A percentile compares a stretch with the other conserved stretches of the same genome.
Evolutionary conservation across 2,113 vertebrate species (phyloP).

Genomic region (Ctenomys sociabilis): DNA sequence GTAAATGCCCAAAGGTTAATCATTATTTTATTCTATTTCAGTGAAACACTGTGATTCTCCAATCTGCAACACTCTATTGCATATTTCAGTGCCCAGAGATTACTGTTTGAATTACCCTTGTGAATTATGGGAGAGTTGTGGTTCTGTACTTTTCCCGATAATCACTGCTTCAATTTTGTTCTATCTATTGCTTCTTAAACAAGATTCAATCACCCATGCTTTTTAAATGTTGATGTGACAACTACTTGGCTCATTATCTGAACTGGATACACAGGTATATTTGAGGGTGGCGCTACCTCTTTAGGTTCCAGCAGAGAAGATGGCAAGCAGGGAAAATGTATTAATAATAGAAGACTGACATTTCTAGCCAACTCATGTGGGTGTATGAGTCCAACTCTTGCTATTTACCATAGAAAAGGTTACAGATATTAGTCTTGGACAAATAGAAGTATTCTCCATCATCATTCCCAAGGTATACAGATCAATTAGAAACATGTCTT

Average conservation of each 20-base stretch:
- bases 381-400: not conserved
- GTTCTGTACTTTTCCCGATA: not conserved
- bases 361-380: slow-evolving; percentile 24
- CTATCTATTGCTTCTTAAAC: not conserved
- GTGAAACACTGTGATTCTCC: not conserved
- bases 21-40: not conserved
- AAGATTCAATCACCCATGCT: not conserved
- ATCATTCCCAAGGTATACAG: not conserved
- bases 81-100: not conserved
- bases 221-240: not conserved
- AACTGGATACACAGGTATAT: not conserved
- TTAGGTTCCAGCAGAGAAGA: not conserved
- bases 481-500: not conserved
- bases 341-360: slow-evolving; percentile 57
- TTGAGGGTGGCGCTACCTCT: not conserved
- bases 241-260: slow-evolving; percentile 9
- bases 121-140: not conserved
- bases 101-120: not conserved
- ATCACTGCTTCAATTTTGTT: not conserved
- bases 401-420: not conserved
- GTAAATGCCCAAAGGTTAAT: not conserved
- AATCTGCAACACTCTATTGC: no score
- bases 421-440: not conserved
- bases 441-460: slow-evolving; percentile 25
- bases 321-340: not conserved